Evolutionary conservation across 2,888 invertebrate species (phyloP), one percentile per base, ranked within the genome.

Genomic region (Aproaerema taeniolella): DNA sequence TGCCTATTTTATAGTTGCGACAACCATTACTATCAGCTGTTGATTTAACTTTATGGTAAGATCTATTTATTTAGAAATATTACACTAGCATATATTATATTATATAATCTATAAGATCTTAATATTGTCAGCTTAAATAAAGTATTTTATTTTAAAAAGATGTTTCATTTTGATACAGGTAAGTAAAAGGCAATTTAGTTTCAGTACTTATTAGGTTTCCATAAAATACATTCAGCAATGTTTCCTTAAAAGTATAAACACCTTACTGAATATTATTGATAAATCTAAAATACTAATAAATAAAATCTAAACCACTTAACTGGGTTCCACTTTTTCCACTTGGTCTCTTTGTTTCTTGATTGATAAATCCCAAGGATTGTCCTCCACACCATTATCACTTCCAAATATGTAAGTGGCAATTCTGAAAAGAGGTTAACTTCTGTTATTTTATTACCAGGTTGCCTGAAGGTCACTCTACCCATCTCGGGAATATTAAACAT

Each of bases 51-150:
- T 67, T 70, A 68, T 55, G 50, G 52, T 69, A 74, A 72, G 67
- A 58, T 63, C 61, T 83, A 81, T 80, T 79, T 80, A 79, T 80
- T 78, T 79, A 78, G 63, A 55, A 43, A 45, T 61, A 59, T 56
- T 59, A 59, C 67, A n/a, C 70, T 61, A 67, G 66, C 67, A 66
- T 61, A 69, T 72, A 79, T 67, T 55, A 51, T 63, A 61, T 49
- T 43, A 50, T 42, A 50, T 55, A 57, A 67, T 64, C 62, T 61
- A 62, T 72, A 70, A 66, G 57, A 61, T 20, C 5, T 20, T 7
- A 37, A n/a, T n/a, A n/a, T 78, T 81, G 73, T 79, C 75, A 68
- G 85, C 82, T 82, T 86, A 79, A 72, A 80, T 85, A 85, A 83
- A 83, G 60, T 83, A 86, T 83, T 83, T 83, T 86, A 83, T 81